Evolutionary conservation across 2,113 vertebrate species (phyloP).

Genomic region (Actenoides lindsayi): DNA sequence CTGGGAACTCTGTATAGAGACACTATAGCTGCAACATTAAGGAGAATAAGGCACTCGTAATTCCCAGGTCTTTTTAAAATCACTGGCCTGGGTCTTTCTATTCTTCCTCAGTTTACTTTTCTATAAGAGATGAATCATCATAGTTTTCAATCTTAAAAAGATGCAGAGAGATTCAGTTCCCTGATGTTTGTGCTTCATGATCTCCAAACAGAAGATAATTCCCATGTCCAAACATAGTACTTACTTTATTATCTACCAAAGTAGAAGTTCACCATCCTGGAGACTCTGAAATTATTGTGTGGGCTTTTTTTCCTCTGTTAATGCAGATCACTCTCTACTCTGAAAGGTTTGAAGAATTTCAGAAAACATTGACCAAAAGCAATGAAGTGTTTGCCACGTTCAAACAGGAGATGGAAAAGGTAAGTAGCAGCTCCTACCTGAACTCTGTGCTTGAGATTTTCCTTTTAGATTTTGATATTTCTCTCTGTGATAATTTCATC

Average conservation of each 20-base stretch:
- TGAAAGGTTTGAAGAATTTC: constrained; percentile 97
- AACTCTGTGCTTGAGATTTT: not conserved
- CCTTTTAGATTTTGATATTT: constrained; percentile 12
- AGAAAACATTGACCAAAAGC: constrained; percentile 92
- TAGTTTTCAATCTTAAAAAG: not conserved
- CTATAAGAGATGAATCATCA: not conserved
- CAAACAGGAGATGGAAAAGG: constrained; percentile 97
- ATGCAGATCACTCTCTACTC: constrained; percentile 90
- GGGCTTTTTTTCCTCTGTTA: not conserved
- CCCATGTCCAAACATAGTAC: not conserved
- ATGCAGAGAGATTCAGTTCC: not conserved
- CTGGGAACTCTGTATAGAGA: not conserved
- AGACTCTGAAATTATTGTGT: constrained; percentile 18
- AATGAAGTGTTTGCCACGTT: constrained; percentile 93
- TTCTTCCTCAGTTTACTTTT: not conserved
- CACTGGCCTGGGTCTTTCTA: not conserved
- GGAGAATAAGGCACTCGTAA: not conserved
- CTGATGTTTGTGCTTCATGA: not conserved
- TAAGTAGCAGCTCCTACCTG: constrained; percentile 65
- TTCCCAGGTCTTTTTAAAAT: not conserved
- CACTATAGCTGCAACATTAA: not conserved
- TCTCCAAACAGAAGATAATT: not conserved
- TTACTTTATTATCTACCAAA: not conserved
- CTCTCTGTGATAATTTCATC: constrained; percentile 4
- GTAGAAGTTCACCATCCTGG: not conserved